These are phyloP conservation scores for Patella caerulea DNA, from an alignment of 2,888 invertebrate genomes.

Conservation along the genomic window DNA sequence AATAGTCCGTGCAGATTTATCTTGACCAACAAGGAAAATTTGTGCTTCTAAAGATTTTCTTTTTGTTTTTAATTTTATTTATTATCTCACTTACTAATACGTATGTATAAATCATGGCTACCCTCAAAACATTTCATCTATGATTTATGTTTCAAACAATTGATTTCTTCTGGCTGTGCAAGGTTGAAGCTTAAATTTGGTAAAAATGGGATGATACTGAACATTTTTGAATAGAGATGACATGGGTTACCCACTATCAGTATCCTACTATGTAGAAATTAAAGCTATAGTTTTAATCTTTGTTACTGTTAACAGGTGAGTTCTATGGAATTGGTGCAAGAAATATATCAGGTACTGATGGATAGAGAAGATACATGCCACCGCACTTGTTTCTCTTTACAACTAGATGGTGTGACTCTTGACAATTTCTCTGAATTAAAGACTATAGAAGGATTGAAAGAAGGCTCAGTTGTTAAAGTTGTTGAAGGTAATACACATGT, in stretches of 20 bases:
- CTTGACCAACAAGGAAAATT: too few relatives aligned
- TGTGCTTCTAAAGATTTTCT: too few relatives aligned
- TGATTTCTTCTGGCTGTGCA: too few relatives aligned
- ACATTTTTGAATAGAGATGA: too few relatives aligned
- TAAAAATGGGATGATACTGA: too few relatives aligned
- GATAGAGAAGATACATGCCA: constrained; percentile 99
- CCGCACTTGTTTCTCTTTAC: constrained; percentile 96
- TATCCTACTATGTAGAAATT: background rate
- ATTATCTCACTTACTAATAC: too few relatives aligned
- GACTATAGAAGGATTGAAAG: constrained; percentile 93
- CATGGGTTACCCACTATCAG: background rate
- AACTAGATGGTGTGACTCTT: constrained; percentile 88
- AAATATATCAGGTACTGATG: constrained; percentile 98
- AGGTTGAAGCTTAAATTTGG: too few relatives aligned
- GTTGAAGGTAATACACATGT: constrained; percentile 72
- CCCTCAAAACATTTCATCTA: too few relatives aligned
- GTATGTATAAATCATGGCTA: too few relatives aligned
- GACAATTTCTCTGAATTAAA: constrained; percentile 99
- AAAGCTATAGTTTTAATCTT: background rate
- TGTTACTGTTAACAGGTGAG: constrained; percentile 79
- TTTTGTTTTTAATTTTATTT: too few relatives aligned
- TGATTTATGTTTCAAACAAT: too few relatives aligned
- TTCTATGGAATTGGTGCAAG: constrained; percentile 94
- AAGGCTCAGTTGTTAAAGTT: constrained; percentile 92
- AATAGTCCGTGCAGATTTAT: too few relatives aligned